phyloP scores from a whole-genome alignment of 1,140 invertebrate species.

The Dreissena polymorpha region DNA sequence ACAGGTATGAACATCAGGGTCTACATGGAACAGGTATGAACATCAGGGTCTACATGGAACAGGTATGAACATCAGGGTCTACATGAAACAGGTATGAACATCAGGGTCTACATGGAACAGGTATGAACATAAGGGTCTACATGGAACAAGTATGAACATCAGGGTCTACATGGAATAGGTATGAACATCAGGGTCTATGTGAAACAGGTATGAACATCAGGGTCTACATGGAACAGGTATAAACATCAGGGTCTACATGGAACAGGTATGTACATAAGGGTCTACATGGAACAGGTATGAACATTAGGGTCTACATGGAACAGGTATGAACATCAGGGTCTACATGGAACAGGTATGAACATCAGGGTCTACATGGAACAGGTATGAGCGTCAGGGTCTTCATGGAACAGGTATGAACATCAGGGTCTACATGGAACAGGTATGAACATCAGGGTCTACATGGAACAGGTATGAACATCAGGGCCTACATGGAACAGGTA shows the following conservation, averaged over 20 bases:
- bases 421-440: no score
- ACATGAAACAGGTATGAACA: no score
- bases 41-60: background rate
- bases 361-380: slow-evolving; percentile 92
- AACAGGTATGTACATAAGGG: slow-evolving; percentile 19
- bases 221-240: no score
- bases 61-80: no score
- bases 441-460: slow-evolving; percentile 83
- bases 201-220: slow-evolving; percentile 85
- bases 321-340: no score
- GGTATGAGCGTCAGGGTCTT: slow-evolving; percentile 79
- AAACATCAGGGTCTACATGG: no score
- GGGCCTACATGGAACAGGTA: background rate
- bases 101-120: slow-evolving; percentile 91
- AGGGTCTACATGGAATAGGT: no score
- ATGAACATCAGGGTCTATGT: slow-evolving; percentile 86
- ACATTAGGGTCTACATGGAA: background rate
- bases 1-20: slow-evolving; percentile 63
- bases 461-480: slow-evolving; percentile 87
- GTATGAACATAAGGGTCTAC: slow-evolving; percentile 79
- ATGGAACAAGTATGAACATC: no score
- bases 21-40: slow-evolving; percentile 90
- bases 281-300: slow-evolving; percentile 91
- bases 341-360: no score
- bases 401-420: no score